Evolutionary conservation across 2,797 vertebrate genomes (phyloP), one percentile per base, ranked within the genome.

Genomic region (Aythya fuligula): DNA sequence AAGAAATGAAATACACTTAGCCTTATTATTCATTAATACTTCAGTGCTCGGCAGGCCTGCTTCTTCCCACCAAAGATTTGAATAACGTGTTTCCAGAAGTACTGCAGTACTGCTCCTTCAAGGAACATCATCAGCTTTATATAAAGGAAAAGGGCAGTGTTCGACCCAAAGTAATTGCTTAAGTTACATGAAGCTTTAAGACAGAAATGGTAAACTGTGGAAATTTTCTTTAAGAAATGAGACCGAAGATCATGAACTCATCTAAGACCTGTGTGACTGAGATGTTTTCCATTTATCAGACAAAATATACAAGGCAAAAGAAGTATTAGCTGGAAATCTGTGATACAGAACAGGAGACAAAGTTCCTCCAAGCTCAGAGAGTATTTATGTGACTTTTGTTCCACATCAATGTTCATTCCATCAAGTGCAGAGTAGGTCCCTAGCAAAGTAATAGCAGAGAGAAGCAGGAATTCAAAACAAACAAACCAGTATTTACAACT

Each of bases 1-100:
- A 84, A 94, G 70, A 94, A 93, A 84, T 58, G 43, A 83, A 84
- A 34, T 41, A 88, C 56, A 74, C 39, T 97, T 82, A 79, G 28
- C n/a, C 45, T 75, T 93, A 72, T 92, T 88, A 65, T 90, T 95
- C 79, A 67, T 88, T 79, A 84, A 82, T 61, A 82, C 38, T 78
- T 88, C 87, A 79, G 13, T 27, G 51, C 53, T 85, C 70, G 18
- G 82, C 41, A 88, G 79, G 94, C 34, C 27, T 32, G 15, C 51
- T 74, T 39, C 77, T 86, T 66, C 81, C 64, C 85, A 84, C 32
- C 60, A 82, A 85, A 39, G 28, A 81, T 58, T 66, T 94, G 60
- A 96, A 84, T 86, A 89, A 94, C 58, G 17, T 60, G n/a, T 56
- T 13, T 95, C 58, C 28, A 79, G 62, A 89, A 93, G 66, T 81